Conservation (phyloP, 2,797 vertebrate species). For the Falco novaeseelandiae region DNA sequence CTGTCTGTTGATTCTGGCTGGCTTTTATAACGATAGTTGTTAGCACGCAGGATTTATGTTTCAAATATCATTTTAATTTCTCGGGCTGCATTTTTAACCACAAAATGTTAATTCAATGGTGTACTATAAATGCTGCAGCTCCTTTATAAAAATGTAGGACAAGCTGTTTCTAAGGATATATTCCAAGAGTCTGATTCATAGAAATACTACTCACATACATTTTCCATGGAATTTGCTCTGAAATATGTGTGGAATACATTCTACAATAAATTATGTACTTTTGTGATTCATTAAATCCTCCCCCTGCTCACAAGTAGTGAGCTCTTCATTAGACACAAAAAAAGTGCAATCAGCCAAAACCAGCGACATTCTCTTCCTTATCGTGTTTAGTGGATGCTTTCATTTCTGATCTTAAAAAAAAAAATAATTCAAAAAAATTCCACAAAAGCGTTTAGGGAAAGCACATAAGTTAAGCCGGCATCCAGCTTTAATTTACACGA, state of each 20-base stretch:
- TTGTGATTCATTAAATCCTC: slow-evolving; percentile 67
- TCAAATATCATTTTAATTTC: slow-evolving; percentile 84
- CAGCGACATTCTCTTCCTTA: background rate
- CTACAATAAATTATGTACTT: slow-evolving; percentile 68
- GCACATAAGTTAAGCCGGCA: background rate
- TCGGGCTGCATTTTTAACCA: slow-evolving; percentile 75
- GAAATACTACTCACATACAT: slow-evolving; percentile 62
- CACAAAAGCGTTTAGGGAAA: slow-evolving; percentile 43
- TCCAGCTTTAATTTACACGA: slow-evolving; percentile 20
- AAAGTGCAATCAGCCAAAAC: slow-evolving; percentile 25
- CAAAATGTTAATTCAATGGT: slow-evolving; percentile 77
- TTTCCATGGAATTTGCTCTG: slow-evolving; percentile 72
- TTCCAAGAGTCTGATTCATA: slow-evolving; percentile 66
- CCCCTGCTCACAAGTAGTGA: slow-evolving; percentile 30
- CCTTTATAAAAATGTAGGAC: slow-evolving; percentile 70
- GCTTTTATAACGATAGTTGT: slow-evolving; percentile 76
- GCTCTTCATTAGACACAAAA: slow-evolving; percentile 47
- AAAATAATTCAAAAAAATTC: background rate
- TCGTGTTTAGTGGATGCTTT: background rate
- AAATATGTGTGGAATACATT: slow-evolving; percentile 65
- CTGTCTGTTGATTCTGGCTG: slow-evolving; percentile 88
- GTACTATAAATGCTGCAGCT: slow-evolving; percentile 65
- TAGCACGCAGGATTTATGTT: slow-evolving; percentile 81
- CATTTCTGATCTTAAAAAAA: background rate
- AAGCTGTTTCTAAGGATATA: slow-evolving; percentile 76